A percentile compares a stretch with the other conserved stretches of the same genome.
Evolutionary conservation across 2,888 invertebrate genomes (phyloP).

Genomic region (Leptodirus hochenwartii): DNA sequence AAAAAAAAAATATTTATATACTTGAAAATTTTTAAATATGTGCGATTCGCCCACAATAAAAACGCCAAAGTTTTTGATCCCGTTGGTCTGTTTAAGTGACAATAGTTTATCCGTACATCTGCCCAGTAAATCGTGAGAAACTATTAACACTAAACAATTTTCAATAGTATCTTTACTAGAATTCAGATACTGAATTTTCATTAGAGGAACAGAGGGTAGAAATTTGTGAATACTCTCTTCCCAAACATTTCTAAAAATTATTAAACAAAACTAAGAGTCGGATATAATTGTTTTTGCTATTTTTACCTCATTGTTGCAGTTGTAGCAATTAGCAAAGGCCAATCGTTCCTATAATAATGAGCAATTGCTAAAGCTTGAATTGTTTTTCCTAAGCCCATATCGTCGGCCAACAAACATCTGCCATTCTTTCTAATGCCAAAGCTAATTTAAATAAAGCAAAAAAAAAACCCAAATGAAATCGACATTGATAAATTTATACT

Average conservation of each 20-base stretch:
- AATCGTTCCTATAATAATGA: conserved; percentile 70
- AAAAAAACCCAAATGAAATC: conserved; percentile 2
- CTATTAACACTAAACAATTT: conserved; percentile 51
- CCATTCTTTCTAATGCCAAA: conserved; percentile 71
- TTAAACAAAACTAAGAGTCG: no score
- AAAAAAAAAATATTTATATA: no score
- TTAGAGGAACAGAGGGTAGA: conserved; percentile 53
- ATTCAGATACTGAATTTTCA: conserved; percentile 48
- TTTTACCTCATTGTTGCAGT: conserved; percentile 78
- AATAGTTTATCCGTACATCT: conserved; percentile 36
- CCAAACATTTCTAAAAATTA: conserved; percentile 57
- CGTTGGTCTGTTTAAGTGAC: no score
- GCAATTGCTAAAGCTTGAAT: conserved; percentile 88
- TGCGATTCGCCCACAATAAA: conserved; percentile 88
- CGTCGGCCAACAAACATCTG: conserved; percentile 81
- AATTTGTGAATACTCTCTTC: conserved; percentile 55
- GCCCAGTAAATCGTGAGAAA: conserved; percentile 76
- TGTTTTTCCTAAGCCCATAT: conserved; percentile 96
- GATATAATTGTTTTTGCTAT: conserved; percentile 6
- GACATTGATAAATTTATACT: conserved; percentile 1
- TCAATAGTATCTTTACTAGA: conserved; percentile 47
- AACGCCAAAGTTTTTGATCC: conserved; percentile 59
- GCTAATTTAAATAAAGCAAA: conserved; percentile 26
- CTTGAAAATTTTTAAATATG: conserved; percentile 69
- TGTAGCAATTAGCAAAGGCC: conserved; percentile 84